Evolutionary conservation across 2,888 invertebrate genomes (phyloP), one percentile per base, ranked within the genome.

Genomic region (Caenorhabditis doughertyi): DNA sequence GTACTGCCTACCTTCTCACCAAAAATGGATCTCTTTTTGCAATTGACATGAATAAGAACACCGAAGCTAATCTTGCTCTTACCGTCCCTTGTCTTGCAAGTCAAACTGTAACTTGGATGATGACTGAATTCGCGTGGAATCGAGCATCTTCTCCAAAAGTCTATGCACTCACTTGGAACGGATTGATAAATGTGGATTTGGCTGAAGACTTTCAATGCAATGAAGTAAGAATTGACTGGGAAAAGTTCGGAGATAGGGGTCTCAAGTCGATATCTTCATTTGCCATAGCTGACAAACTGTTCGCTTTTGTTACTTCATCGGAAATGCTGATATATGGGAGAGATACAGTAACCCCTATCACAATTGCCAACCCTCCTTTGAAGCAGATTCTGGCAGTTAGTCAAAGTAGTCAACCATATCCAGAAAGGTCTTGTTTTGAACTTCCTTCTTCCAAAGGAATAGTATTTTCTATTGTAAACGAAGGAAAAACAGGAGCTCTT

Each of bases 141-240:
- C 81, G 89, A 39, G 87, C 91, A 1, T 74, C 89, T 3, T 89
- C 90, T 1, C 91, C 91, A 1, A 87, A 85, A 60, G 86, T 91
- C 32, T 91, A 89, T 67, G 90, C 90, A 0, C 80, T 91, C 3
- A 91, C 91, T 1, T 91, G 90, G 90, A 91, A 91, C 64, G 91
- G 91, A 32, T 23, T 86, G 60, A 81, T 82, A 3, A 81, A 60
- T 42, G 84, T 85, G 49, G 87, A 84, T 67, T 49, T 84, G 2
- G 83, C 76, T n/a, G 87, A 84, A 51, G 84, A 83, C 23, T 79
- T 65, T 53, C 88, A 89, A 64, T 91, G 91, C 51, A 84, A 87
- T 32, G 90, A 91, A 73, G 85, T 89, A 21, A 80, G 85, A 44
- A 90, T 91, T 18, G 89, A 91, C 51, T 91, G 90, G 90, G 79